Conservation (phyloP, 2,888 invertebrate species). For the Plagodis dolabraria region DNA sequence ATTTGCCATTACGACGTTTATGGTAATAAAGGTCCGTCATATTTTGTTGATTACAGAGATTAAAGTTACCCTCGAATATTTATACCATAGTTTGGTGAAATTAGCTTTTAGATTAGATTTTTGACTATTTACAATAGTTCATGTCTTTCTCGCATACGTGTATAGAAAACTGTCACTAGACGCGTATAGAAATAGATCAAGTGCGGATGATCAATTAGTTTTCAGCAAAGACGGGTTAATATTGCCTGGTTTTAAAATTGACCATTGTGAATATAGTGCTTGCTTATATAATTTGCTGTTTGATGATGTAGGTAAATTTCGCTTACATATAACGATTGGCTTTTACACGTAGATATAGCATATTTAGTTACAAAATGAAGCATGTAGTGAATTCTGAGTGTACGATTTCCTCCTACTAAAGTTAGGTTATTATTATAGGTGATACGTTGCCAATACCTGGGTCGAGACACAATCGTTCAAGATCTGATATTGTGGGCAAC, state of each 20-base stretch:
- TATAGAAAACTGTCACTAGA: too few relatives aligned
- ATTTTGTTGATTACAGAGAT: too few relatives aligned
- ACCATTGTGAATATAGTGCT: conserved; percentile 1
- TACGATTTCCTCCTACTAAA: conserved; percentile 11
- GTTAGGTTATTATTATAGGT: conserved; percentile 52
- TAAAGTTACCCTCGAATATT: too few relatives aligned
- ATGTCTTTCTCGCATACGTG: too few relatives aligned
- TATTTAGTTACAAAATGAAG: background rate
- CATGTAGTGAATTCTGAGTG: background rate
- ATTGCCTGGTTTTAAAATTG: background rate
- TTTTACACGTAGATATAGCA: conserved; percentile 7
- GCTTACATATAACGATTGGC: conserved; percentile 7
- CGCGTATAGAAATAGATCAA: too few relatives aligned
- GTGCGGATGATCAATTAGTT: too few relatives aligned
- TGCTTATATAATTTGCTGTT: conserved; percentile 2
- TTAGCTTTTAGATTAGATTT: too few relatives aligned
- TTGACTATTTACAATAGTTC: too few relatives aligned
- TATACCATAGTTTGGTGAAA: too few relatives aligned
- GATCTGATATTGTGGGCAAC: conserved; percentile 78
- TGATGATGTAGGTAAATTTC: conserved; percentile 2
- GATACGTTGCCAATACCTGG: conserved; percentile 67
- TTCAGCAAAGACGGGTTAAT: too few relatives aligned
- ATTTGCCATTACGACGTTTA: too few relatives aligned
- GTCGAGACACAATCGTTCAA: conserved; percentile 70
- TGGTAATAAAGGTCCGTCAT: too few relatives aligned